Conservation (phyloP, 2,113 vertebrate species). For the Crocuta crocuta region DNA sequence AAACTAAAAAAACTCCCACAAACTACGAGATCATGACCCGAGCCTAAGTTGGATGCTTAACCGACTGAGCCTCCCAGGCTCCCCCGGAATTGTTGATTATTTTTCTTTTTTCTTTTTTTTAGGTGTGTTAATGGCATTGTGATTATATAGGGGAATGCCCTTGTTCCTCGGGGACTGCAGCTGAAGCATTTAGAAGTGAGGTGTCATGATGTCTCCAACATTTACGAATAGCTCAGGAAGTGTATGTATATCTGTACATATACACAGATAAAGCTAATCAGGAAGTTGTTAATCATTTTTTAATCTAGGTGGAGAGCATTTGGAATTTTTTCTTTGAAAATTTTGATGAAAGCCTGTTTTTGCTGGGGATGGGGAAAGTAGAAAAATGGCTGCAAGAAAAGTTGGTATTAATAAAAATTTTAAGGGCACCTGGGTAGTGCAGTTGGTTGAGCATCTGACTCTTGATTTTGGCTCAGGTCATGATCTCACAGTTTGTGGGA, state of each 20-base stretch:
- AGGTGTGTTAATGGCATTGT: background rate
- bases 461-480: too few relatives aligned
- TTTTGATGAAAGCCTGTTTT: background rate
- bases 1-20: too few relatives aligned
- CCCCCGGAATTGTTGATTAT: background rate
- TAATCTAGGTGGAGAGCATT: background rate
- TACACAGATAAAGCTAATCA: background rate
- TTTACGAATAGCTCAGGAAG: background rate
- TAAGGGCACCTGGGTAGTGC: too few relatives aligned
- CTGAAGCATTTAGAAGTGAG: background rate
- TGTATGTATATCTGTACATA: background rate
- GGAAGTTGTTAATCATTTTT: background rate
- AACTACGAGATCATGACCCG: too few relatives aligned
- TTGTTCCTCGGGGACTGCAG: background rate
- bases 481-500: too few relatives aligned
- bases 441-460: too few relatives aligned
- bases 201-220: background rate
- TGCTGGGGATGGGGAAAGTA: background rate
- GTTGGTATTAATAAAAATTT: background rate
- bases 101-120: background rate
- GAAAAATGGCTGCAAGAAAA: background rate
- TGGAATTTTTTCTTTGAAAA: constrained; percentile 25
- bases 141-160: background rate
- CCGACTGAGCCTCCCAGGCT: too few relatives aligned
- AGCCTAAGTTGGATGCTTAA: too few relatives aligned